These are phyloP conservation scores for Diploscapter pachys DNA, from an alignment of 1,140 invertebrate genomes.

Conservation along the genomic window DNA sequence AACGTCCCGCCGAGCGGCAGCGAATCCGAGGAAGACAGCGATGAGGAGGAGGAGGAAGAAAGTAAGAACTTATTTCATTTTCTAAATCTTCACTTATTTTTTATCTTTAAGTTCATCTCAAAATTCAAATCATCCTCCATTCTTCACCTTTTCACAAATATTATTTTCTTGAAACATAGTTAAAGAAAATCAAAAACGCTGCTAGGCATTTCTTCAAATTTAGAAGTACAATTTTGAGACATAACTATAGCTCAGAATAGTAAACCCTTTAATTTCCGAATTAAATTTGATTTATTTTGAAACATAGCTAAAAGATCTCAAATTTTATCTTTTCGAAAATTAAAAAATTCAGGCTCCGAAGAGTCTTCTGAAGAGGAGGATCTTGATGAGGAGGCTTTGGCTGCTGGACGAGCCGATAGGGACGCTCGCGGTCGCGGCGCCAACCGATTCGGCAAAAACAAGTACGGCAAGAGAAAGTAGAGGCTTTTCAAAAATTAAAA, in stretches of 20 bases:
- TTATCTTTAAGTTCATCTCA: too few relatives aligned
- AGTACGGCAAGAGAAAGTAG: slow-evolving; percentile 24
- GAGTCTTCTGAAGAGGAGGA: slow-evolving; percentile 19
- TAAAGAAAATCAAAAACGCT: not conserved
- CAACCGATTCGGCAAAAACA: slow-evolving; percentile 30
- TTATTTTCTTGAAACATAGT: not conserved
- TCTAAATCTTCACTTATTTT: slow-evolving; percentile 14
- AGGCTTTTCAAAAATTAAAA: not conserved
- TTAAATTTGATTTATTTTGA: too few relatives aligned
- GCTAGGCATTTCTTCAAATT: slow-evolving; percentile 9
- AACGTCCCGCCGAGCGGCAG: slow-evolving; percentile 24
- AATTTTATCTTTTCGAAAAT: too few relatives aligned
- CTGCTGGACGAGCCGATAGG: slow-evolving; percentile 25
- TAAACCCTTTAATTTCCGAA: too few relatives aligned
- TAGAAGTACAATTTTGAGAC: too few relatives aligned
- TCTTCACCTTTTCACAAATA: too few relatives aligned
- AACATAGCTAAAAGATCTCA: too few relatives aligned
- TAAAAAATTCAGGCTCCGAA: too few relatives aligned
- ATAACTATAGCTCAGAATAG: too few relatives aligned
- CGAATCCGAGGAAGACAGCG: slow-evolving; percentile 29
- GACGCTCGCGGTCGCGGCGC: slow-evolving; percentile 16
- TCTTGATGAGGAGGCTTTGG: slow-evolving; percentile 28
- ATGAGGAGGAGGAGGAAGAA: slow-evolving; percentile 17
- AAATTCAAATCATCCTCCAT: too few relatives aligned
- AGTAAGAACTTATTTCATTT: not conserved